Evolutionary conservation across 1,140 invertebrate species (phyloP).

Genomic region (Pemphigus obesinymphae): DNA sequence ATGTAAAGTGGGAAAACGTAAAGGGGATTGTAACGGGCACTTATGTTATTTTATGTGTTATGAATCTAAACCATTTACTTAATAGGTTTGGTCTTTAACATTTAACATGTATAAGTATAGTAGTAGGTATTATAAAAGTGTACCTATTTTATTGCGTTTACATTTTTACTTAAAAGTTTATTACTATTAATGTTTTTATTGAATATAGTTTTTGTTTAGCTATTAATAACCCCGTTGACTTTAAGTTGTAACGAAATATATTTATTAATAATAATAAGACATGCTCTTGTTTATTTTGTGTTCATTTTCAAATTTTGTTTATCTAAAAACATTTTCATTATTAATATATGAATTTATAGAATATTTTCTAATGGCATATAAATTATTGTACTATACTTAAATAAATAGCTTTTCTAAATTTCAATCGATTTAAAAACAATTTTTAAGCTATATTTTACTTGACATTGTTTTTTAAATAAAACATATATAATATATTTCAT

Average conservation of each 20-base stretch:
- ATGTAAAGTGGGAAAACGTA: neutral
- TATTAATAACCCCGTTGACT: too few species aligned
- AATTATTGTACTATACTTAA: too few species aligned
- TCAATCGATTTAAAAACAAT: too few species aligned
- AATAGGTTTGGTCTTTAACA: conserved; percentile 1
- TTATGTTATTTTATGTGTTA: conserved; percentile 7
- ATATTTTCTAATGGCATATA: too few species aligned
- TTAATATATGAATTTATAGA: too few species aligned
- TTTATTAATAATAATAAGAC: neutral
- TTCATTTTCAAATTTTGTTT: neutral
- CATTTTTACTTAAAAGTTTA: neutral
- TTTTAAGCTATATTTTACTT: too few species aligned
- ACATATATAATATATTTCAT: too few species aligned
- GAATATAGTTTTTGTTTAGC: neutral
- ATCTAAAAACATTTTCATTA: neutral
- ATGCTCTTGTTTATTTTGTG: too few species aligned
- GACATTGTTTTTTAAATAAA: too few species aligned
- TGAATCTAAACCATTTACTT: conserved; percentile 16
- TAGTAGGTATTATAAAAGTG: neutral
- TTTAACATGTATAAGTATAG: neutral
- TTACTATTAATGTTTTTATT: neutral
- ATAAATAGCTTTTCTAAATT: too few species aligned
- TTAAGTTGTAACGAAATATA: too few species aligned
- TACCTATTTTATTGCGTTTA: neutral
- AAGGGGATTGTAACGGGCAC: neutral